phyloP scores from a whole-genome alignment of 2,888 invertebrate species.

The Ypsolopha scabrella region DNA sequence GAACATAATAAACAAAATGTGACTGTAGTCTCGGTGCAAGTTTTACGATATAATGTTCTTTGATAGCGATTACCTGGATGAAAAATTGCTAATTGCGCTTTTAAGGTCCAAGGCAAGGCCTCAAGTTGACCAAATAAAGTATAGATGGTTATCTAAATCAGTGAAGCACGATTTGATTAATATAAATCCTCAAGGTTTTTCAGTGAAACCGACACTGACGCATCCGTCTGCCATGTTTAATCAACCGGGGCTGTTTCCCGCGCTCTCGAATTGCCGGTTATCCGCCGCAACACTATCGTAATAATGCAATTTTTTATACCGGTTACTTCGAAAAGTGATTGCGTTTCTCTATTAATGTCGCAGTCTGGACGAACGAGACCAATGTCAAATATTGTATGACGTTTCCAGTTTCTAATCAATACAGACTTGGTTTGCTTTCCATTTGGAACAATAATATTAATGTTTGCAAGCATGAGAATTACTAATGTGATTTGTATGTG shows the following conservation, averaged over 20 bases:
- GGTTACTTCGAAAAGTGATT: background rate
- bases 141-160: no score
- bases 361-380: background rate
- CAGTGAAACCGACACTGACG: constrained; percentile 40
- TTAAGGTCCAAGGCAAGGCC: no score
- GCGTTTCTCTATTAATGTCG: no score
- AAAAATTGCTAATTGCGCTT: no score
- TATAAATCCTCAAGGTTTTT: constrained; percentile 38
- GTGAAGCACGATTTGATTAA: constrained; percentile 20
- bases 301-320: background rate
- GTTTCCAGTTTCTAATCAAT: background rate
- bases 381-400: background rate
- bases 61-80: no score
- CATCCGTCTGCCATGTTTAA: constrained; percentile 42
- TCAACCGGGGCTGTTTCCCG: constrained; percentile 25
- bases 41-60: no score
- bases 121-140: no score
- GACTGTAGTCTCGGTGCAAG: constrained; percentile 2
- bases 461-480: no score
- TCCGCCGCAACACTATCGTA: background rate
- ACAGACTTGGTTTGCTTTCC: background rate
- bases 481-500: no score
- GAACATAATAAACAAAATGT: constrained; percentile 18
- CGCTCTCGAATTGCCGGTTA: constrained; percentile 11
- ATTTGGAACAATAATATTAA: background rate